Evolutionary conservation across 2,888 invertebrate genomes (phyloP), one percentile per base, ranked within the genome.

Genomic region (Scrobipalpa atriplicella): DNA sequence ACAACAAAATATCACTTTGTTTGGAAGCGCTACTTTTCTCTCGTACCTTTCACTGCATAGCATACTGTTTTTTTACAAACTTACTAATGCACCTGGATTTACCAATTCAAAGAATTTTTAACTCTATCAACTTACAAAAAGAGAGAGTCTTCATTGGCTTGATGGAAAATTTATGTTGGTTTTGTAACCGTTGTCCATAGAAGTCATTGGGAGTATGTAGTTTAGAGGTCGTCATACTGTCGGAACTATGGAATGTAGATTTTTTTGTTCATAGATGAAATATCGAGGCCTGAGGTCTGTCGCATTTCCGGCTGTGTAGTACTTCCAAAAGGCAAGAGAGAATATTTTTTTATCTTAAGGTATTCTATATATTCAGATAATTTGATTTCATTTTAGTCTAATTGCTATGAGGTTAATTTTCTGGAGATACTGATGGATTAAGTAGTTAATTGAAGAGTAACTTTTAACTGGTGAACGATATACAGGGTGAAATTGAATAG

Each of bases 21-120:
- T 87, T 56, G 84, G 76, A 86, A 84, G 87, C 88, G 87, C 87
- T 83, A 83, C 84, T 87, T 90, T 91, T 91, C 91, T 90, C 91
- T 91, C 91, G 87, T 88, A 84, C 91, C 91, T 91, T 91, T 91
- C 91, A 91, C 91, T 91, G 84, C 83, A 86, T 86, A 89, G 84
- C 83, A 86, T 86, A 89, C 54, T 54, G 19, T 19, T 56, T 19
- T 29, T 19, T 21, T 21, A 9, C 54, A 56, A 56, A 21, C 21
- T 56, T 56, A 56, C 0, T 18, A 11, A n/a, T 29, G 10, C 54
- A 13, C 3, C 6, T 29, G 9, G 2, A 0, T 7, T 21, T 21
- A 2, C 5, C 2, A 21, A 13, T 3, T 19, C 2, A 1, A 13
- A 11, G 21, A 11, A 11, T 29, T 29, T 29, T 56, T 0, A 11